Base-by-base conservation (phyloP, 1,140 invertebrate genomes). In the Drosophila rhopaloa region DNA sequence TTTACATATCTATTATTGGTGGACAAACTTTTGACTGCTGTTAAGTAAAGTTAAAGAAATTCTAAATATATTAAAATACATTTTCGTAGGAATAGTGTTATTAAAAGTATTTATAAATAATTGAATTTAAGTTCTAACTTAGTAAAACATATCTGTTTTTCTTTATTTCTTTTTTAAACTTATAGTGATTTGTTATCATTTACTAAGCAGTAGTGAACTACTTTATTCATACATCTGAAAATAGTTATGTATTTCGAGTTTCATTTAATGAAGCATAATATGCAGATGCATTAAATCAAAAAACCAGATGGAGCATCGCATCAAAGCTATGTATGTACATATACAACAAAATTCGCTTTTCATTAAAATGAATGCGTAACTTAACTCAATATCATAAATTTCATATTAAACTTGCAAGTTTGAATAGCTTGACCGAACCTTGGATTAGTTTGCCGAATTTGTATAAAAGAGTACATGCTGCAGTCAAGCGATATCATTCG, bases 1-100 rank as follows among this genome's bases (percentile, higher is more conserved):
- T 63, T 74, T 74, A 41, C 57, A 74, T 74, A 74, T 70, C 16
- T 16, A 41, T 71, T 57, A 16, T 41, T 35, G 16, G 13, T 9
- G 13, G 8, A 38, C 19, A 19, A 70, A 71, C 65, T 48, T 27
- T 14, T 16, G 29, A 14, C 38, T 32, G n/a, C 16, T 40, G 19
- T 44, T 16, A 8, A 6, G 1, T 16, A 13, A 4, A 13, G 1
- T 35, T 14, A 3, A 10, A 14, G 4, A 35, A 29, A 8, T 32
- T 50, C 13, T 16, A 50, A 57, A 14, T 8, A 48, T 48, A 29
- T 19, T 8, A n/a, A 7, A n/a, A 32, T 32, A 8, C 29, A 7
- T 6, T 32, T 32, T 32, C 0, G 0, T 32, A 32, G 29, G 29
- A 32, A 32, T 7, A 8, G 29, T 32, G 6, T 4, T 32, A 32